Evolutionary conservation across 2,888 invertebrate species (phyloP), one percentile per base, ranked within the genome.

Genomic region (Plemyria rubiginata): DNA sequence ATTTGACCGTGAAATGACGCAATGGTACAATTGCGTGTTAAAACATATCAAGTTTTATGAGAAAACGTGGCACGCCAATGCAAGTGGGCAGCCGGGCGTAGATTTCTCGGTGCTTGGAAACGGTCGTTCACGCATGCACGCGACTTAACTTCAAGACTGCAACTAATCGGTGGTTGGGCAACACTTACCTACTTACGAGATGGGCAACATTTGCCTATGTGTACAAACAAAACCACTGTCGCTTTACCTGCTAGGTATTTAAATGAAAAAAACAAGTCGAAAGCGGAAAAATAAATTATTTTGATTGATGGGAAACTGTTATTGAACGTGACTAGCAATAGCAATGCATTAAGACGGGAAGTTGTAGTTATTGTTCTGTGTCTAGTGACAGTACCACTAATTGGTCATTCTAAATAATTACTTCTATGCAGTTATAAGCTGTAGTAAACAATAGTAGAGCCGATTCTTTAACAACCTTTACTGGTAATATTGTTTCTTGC

Each of bases 21-120:
- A 74, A 72, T 75, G 68, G 67, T 66, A 67, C 53, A 62, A 60
- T 75, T 68, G 78, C 78, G 78, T 81, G 78, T 72, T 74, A 67
- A 72, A 78, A 75, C 73, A 73, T 74, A 74, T 75, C 71, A 71
- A 66, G 65, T 72, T 70, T 71, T 71, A 71, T 67, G 70, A 72
- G 72, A 76, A 74, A 78, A 75, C 71, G 65, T 73, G 29, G 60
- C 70, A 67, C 68, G 71, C 62, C 41, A 70, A 68, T 70, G 70
- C 72, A 70, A 71, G 71, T 70, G 70, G 62, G 75, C 68, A 67
- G 68, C 67, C 62, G 61, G 68, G 70, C 65, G 72, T 70, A 62
- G 50, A 69, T 68, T 64, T 63, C 60, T 68, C 58, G 57, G 62
- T 65, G 62, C 68, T 68, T 73, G 74, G 63, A 54, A 66, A 65